Base-by-base conservation (phyloP, 2,888 invertebrate genomes). In the Seladonia tumulorum region DNA sequence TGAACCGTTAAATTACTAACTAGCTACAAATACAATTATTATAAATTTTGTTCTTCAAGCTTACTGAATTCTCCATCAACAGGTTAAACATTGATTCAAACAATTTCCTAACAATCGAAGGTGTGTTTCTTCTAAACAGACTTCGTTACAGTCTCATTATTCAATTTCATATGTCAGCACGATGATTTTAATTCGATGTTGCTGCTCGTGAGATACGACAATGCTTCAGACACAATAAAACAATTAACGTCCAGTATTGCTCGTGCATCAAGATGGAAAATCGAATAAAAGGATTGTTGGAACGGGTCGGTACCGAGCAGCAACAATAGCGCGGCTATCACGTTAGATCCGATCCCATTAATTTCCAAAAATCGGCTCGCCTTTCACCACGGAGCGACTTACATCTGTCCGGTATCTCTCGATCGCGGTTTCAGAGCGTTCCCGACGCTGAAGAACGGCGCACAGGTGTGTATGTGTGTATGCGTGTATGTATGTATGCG, bases 361-460 rank as follows among this genome's bases (percentile, higher is more conserved):
- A n/a, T 45, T 68, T 45, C 45, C 68, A 66, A 80, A 80, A 53
- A 49, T 42, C 22, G 18, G 8, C n/a, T 29, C 68, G n/a, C 68
- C 57, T 68, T 70, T 70, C 70, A 80, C 53, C 25, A 35, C 8
- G 22, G 35, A 18, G 18, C 25, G 22, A 42, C 49, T 35, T 16
- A 12, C 68, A 35, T 70, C 68, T 35, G 18, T 14, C 16, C 57
- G 18, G 70, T 60, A 42, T 73, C 53, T 42, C 16, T 42, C 16
- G 7, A 76, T 76, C 81, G 81, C 76, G 3, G 81, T 76, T 76
- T 57, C 66, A 68, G 66, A 73, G 73, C 25, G 8, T 1, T 66
- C 47, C 68, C 80, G 66, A 72, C 71, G 77, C 72, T 73, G 79
- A 73, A 39, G 79, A 74, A 79, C 73, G 68, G 35, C 47, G 73